Evolutionary conservation across 2,113 vertebrate genomes (phyloP), one percentile per base, ranked within the genome.

Genomic region (Oncorhynchus nerka): DNA sequence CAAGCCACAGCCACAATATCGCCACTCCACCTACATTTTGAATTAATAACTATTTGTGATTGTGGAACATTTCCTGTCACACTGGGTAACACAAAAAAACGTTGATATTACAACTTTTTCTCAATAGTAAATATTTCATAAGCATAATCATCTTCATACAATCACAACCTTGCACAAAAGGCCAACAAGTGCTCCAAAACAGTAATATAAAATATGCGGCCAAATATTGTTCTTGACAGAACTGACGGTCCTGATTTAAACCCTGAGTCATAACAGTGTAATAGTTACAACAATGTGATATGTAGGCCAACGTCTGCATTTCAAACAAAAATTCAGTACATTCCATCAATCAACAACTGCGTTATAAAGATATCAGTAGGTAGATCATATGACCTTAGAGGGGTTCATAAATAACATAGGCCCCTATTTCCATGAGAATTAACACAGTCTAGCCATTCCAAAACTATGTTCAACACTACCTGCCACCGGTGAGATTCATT

Each of bases 231-330:
- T 30, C 39, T 70, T 55, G 68, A 78, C 81, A 83, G 79, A 74
- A 74, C 79, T 79, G 30, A 73, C 71, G 72, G 72, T 78, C 77
- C 72, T 77, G 57, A 74, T 68, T 81, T 24, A 3, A 78, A 73
- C 73, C 90, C 89, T 91, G 90, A 91, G 90, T 87, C 83, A 7
- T 19, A 55, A 55, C 51, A 55, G 5, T 70, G 39, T 48, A 24
- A 34, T 45, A 11, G 39, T 3, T 11, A 11, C 9, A 45, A 45
- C 11, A 45, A 11, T 45, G 9, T 11, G 39, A 45, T 69, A 5
- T 15, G 75, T 66, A 74, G 39, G 8, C 39, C 8, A 45, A 45
- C 39, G 9, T 15, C 16, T 55, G 12, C 9, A 51, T 51, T 51
- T 51, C 49, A 13, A 15, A 51, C 49, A 13, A 22, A 61, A 61